A percentile compares a stretch with the other conserved stretches of the same genome.
Evolutionary conservation across 2,113 vertebrate genomes (phyloP).

Genomic region (Bujurquina vittata): DNA sequence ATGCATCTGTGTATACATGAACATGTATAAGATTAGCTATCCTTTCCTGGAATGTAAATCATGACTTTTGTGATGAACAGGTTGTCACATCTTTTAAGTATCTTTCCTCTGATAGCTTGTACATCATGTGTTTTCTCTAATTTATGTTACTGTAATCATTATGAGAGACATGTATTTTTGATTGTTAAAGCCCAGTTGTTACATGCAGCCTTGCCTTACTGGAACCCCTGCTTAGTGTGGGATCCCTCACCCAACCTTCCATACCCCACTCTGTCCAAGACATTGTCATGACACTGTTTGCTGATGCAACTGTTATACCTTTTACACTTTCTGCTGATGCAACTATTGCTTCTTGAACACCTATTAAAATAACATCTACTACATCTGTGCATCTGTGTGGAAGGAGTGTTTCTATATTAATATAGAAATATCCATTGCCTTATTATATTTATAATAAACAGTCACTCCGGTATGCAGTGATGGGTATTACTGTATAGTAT

Average conservation of each 20-base stretch:
- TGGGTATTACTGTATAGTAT: not conserved
- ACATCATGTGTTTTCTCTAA: slow-evolving; percentile 76
- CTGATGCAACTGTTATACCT: slow-evolving; percentile 77
- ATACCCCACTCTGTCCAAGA: slow-evolving; percentile 45
- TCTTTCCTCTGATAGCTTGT: slow-evolving; percentile 72
- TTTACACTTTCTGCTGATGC: slow-evolving; percentile 78
- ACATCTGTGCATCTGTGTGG: slow-evolving; percentile 52
- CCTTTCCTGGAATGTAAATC: slow-evolving; percentile 81
- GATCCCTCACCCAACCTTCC: slow-evolving; percentile 64
- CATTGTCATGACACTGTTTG: slow-evolving; percentile 86
- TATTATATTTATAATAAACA: not conserved
- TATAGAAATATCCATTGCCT: not conserved
- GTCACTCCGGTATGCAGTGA: not conserved
- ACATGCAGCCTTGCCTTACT: slow-evolving; percentile 84
- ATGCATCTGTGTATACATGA: slow-evolving; percentile 77
- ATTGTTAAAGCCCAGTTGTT: slow-evolving; percentile 81
- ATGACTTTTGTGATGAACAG: slow-evolving; percentile 63
- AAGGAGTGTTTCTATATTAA: not conserved
- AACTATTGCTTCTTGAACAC: slow-evolving; percentile 82
- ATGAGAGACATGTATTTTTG: slow-evolving; percentile 70
- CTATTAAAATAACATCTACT: slow-evolving; percentile 84
- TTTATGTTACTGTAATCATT: slow-evolving; percentile 76
- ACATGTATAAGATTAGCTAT: slow-evolving; percentile 66
- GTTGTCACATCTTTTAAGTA: slow-evolving; percentile 61
- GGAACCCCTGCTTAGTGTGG: slow-evolving; percentile 80